Conservation (phyloP, 2,113 vertebrate genomes). For the Sceloporus undulatus region DNA sequence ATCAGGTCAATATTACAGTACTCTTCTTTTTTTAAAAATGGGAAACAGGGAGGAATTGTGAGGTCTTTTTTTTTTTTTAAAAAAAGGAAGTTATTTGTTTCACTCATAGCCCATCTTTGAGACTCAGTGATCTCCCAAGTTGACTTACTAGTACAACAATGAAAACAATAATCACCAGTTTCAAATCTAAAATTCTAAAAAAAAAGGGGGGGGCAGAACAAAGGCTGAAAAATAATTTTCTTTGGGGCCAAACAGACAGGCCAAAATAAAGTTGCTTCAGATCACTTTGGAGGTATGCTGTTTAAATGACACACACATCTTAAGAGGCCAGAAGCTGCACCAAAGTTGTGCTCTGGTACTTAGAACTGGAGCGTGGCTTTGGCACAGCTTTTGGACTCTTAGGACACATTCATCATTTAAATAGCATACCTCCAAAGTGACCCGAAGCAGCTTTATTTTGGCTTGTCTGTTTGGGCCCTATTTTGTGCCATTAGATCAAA, state of each 20-base stretch:
- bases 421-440: too few species aligned
- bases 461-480: not conserved
- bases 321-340: too few species aligned
- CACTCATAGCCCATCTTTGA: not conserved
- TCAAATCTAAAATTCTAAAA: not conserved
- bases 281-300: too few species aligned
- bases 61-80: too few species aligned
- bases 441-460: too few species aligned
- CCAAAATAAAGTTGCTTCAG: too few species aligned
- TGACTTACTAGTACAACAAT: not conserved
- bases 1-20: constrained; percentile 20
- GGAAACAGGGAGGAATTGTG: not conserved
- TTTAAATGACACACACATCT: too few species aligned
- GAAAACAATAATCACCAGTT: not conserved
- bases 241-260: not conserved
- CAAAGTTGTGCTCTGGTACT: too few species aligned
- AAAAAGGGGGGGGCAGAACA: not conserved
- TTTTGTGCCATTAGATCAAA: not conserved
- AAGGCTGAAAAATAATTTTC: not conserved
- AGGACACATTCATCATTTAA: too few species aligned
- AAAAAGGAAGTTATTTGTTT: not conserved
- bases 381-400: too few species aligned
- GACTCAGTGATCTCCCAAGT: not conserved
- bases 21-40: not conserved
- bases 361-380: too few species aligned